A percentile compares a stretch with the other conserved stretches of the same genome.
phyloP scores from a whole-genome alignment of 2,888 invertebrate species.

The Gari tellinella region DNA sequence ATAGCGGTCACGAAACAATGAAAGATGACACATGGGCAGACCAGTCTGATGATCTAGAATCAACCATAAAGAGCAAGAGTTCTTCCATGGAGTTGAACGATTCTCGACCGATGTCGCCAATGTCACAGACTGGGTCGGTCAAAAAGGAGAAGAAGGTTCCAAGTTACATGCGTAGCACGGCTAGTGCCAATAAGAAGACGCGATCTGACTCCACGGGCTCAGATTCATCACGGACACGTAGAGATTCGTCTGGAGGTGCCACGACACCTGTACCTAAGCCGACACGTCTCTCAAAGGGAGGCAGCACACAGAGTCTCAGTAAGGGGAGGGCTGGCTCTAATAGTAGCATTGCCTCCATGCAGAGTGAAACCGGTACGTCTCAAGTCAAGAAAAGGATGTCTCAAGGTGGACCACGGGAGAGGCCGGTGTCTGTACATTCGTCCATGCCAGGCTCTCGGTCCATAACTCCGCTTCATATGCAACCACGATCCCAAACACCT shows the following conservation, averaged over 20 bases:
- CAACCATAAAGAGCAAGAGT: constrained; percentile 43
- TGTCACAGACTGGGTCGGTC: constrained; percentile 28
- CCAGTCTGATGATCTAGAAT: constrained; percentile 58
- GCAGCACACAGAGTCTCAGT: constrained; percentile 56
- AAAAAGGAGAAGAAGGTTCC: constrained; percentile 68
- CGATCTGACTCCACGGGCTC: constrained; percentile 4
- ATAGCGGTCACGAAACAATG: constrained; percentile 72
- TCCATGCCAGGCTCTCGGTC: constrained; percentile 59
- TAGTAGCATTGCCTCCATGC: constrained; percentile 63
- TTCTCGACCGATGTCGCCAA: constrained; percentile 51
- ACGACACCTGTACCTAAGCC: constrained; percentile 29
- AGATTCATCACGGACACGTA: constrained; percentile 18
- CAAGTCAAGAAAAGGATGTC: constrained; percentile 38
- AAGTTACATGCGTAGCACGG: constrained; percentile 77
- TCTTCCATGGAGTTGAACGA: constrained; percentile 26
- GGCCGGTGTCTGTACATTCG: constrained; percentile 56
- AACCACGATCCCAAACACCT: constrained; percentile 57
- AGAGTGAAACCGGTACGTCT: constrained; percentile 54
- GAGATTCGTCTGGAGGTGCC: constrained; percentile 34
- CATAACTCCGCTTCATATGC: constrained; percentile 54
- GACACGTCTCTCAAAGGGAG: constrained; percentile 39
- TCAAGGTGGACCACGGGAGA: constrained; percentile 46
- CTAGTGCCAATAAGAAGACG: constrained; percentile 61
- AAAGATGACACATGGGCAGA: constrained; percentile 76
- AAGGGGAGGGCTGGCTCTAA: constrained; percentile 63